Percentiles rank a stretch among this genome's conserved stretches.
Conservation (phyloP, 1,140 invertebrate genomes). For the Patella vulgata region DNA sequence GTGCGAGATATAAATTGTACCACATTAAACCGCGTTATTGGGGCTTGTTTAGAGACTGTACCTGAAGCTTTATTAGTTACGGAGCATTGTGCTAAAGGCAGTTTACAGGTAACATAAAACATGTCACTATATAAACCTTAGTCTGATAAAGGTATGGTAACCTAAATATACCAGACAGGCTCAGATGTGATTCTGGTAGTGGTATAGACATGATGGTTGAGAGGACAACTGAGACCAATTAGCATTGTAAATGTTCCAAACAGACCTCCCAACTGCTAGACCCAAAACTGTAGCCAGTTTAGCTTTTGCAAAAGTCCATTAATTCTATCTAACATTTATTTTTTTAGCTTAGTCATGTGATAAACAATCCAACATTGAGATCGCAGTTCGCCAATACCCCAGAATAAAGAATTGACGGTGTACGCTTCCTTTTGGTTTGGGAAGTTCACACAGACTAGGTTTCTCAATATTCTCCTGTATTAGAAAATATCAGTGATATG, state of each 20-base stretch:
- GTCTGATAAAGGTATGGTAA: no score
- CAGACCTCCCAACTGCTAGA: neutral
- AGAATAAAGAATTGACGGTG: no score
- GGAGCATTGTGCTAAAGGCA: slow-evolving; percentile 39
- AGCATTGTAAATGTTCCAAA: neutral
- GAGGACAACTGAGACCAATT: neutral
- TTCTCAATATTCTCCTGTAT: no score
- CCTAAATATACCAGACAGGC: neutral
- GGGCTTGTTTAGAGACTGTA: slow-evolving; percentile 85
- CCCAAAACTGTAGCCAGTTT: neutral
- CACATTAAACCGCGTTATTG: slow-evolving; percentile 90
- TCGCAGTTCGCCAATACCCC: no score
- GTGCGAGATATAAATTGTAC: slow-evolving; percentile 95
- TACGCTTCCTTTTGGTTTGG: no score
- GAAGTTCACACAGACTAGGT: no score
- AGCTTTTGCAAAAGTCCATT: no score
- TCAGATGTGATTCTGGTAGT: neutral
- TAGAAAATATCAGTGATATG: no score
- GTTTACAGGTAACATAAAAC: slow-evolving; percentile 32
- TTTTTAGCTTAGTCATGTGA: no score
- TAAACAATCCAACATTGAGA: no score
- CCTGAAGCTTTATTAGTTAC: slow-evolving; percentile 66
- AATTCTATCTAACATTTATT: no score
- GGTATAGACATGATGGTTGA: neutral
- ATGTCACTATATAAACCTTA: neutral